Percentiles rank a stretch among this genome's conserved stretches.
These are phyloP conservation scores for Bos javanicus DNA, from an alignment of 2,113 vertebrate species.

Conservation along the genomic window DNA sequence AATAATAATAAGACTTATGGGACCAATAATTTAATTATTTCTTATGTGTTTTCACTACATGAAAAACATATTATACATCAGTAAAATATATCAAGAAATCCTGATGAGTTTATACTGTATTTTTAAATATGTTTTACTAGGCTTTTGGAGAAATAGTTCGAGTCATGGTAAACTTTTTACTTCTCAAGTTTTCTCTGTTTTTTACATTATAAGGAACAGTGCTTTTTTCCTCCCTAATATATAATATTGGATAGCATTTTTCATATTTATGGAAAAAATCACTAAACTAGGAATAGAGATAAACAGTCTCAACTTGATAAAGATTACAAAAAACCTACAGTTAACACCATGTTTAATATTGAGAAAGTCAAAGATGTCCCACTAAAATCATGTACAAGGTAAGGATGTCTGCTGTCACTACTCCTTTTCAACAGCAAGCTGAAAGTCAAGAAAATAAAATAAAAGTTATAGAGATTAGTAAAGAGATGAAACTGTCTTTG, in stretches of 20 bases:
- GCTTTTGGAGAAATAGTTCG: background rate
- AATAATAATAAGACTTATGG: background rate
- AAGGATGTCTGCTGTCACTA: background rate
- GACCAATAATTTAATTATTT: background rate
- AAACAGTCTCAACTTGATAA: background rate
- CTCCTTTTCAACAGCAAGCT: background rate
- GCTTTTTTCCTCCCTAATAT: background rate
- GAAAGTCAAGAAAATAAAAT: background rate
- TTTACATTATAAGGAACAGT: background rate
- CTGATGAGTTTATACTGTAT: background rate
- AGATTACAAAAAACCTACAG: background rate
- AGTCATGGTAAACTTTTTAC: background rate
- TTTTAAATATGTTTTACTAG: background rate
- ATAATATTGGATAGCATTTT: background rate
- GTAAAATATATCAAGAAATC: background rate
- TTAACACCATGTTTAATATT: background rate
- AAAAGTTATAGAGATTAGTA: background rate
- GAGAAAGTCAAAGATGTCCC: background rate
- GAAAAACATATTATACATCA: background rate
- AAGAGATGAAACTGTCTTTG: background rate
- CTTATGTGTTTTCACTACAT: background rate
- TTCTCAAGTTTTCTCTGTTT: background rate
- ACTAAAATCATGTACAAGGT: background rate
- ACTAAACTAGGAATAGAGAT: background rate
- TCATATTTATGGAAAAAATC: background rate